Evolutionary conservation across 2,888 invertebrate species (phyloP).

Genomic region (Zootermopsis nevadensis): DNA sequence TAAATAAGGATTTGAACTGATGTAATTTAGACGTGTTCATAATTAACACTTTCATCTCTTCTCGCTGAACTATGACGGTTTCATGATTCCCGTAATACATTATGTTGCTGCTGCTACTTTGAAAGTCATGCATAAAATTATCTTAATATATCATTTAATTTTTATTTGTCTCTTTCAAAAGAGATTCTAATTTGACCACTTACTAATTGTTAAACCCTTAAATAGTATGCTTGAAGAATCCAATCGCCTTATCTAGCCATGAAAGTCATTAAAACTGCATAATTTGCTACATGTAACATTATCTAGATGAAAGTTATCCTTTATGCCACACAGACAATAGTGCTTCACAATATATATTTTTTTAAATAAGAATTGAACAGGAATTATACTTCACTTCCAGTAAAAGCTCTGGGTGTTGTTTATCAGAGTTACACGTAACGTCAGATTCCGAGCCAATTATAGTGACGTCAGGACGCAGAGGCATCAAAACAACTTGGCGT

Average conservation of each 20-base stretch:
- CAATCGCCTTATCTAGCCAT: neutral
- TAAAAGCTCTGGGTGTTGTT: too few species aligned
- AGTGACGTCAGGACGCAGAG: too few species aligned
- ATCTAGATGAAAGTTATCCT: neutral
- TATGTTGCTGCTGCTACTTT: neutral
- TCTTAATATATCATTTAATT: neutral
- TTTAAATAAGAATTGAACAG: too few species aligned
- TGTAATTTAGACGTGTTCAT: conserved; percentile 49
- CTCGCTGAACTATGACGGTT: neutral
- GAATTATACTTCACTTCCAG: too few species aligned
- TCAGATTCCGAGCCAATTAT: too few species aligned
- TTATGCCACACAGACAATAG: too few species aligned
- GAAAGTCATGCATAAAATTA: neutral
- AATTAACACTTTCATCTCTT: conserved; percentile 45
- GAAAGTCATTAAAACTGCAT: neutral
- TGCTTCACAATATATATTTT: too few species aligned
- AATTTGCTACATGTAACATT: neutral
- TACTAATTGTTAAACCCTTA: neutral
- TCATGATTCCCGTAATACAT: neutral
- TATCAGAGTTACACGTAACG: too few species aligned
- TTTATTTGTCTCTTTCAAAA: too few species aligned
- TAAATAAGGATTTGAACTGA: conserved; percentile 48
- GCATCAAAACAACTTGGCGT: too few species aligned
- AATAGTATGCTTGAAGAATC: neutral
- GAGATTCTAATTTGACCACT: too few species aligned